Base-by-base conservation (phyloP, 2,113 vertebrate genomes). In the Monopterus albus region DNA sequence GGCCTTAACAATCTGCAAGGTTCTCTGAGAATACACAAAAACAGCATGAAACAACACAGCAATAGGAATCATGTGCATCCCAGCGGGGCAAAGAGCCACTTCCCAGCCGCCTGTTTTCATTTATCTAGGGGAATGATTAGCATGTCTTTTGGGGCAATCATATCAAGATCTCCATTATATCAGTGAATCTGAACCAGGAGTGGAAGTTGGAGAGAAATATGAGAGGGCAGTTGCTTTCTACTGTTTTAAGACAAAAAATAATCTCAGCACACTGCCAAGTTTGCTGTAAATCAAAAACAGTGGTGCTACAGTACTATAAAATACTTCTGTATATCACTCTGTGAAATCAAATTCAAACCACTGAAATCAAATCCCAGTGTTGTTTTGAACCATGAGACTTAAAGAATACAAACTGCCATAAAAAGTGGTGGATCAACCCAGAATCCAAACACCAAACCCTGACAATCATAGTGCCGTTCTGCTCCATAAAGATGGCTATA, bases 1-100 rank as follows among this genome's bases (percentile, higher is more conserved):
- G 43, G 65, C 60, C 42, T 83, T 76, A 71, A 78, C 50, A 67
- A 39, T 75, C 65, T 79, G 72, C 31, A 67, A 80, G 46, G 71
- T 81, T 77, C 58, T 73, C 55, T 0, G 5, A 58, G 52, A 81
- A 75, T 31, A 35, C 45, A 74, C 26, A 61, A 64, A 78, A 84
- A 82, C 69, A 75, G 43, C 70, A 70, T 45, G 46, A 75, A 72
- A 71, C 53, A 72, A 77, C 45, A 72, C 59, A 38, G 51, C 59
- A 72, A 47, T 39, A 39, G 46, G 50, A 75, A 79, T 79, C 43
- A 72, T 78, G 82, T 60, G 40, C 64, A 78, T 42, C 70, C 52
- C 65, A 70, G 35, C 59, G 69, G 69, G 60, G 26, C 53, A 59
- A 36, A 78, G 55, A 75, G 57, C 23, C 46, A 71, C 49, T 70